Evolutionary conservation across 1,140 invertebrate genomes (phyloP).

Genomic region (Euschistus heros): DNA sequence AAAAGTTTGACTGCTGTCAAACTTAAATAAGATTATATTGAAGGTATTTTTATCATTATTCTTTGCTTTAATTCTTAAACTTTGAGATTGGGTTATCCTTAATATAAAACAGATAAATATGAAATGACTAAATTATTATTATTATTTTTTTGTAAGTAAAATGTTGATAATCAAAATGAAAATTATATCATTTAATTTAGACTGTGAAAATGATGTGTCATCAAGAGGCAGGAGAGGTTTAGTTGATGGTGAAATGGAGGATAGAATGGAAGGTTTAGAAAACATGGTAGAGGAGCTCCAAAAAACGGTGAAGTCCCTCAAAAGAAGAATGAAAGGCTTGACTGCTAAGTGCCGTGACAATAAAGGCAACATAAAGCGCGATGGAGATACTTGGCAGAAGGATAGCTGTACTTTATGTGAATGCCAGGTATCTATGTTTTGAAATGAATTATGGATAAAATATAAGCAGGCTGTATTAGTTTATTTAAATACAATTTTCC

Average conservation of each 20-base stretch:
- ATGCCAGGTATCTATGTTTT: conserved; percentile 36
- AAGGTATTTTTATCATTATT: too few relatives aligned
- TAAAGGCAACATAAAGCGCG: conserved; percentile 35
- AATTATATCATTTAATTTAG: conserved; percentile 14
- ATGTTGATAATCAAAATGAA: too few relatives aligned
- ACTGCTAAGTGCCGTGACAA: conserved; percentile 39
- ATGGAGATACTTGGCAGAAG: conserved; percentile 41
- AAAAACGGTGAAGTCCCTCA: conserved; percentile 42
- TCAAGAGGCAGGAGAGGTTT: conserved; percentile 24
- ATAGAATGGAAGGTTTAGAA: conserved; percentile 46
- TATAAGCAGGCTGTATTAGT: neutral
- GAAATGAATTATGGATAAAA: neutral
- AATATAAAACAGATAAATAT: too few relatives aligned
- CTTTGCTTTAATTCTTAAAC: too few relatives aligned
- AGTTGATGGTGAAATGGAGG: conserved; percentile 33
- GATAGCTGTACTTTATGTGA: conserved; percentile 43
- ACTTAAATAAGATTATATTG: too few relatives aligned
- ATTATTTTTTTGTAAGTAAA: too few relatives aligned
- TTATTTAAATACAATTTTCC: neutral
- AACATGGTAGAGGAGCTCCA: conserved; percentile 42
- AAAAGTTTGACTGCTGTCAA: too few relatives aligned
- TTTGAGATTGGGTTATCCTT: too few relatives aligned
- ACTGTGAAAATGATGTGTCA: conserved; percentile 24
- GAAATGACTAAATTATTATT: too few relatives aligned
- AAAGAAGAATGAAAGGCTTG: conserved; percentile 41